Evolutionary conservation across 2,113 vertebrate genomes (phyloP), one percentile per base, ranked within the genome.

Genomic region (Cyanoderma ruficeps): DNA sequence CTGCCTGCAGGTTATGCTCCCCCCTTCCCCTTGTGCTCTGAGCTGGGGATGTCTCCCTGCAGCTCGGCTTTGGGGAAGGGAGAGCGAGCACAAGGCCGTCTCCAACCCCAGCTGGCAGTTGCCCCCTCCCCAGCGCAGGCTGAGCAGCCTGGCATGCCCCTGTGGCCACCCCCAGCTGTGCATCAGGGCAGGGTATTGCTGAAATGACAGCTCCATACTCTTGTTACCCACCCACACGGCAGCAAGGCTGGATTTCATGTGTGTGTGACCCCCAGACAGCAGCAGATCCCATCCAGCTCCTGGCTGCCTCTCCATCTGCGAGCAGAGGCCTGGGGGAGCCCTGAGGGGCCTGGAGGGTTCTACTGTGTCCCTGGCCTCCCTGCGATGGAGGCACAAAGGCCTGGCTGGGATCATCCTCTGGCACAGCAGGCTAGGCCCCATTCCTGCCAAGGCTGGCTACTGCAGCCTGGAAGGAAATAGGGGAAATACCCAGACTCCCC

Each of bases 1-100:
- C 91, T 90, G 83, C 92, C 85, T 64, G 77, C 4, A 50, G 89
- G 89, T 80, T 88, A 70, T 90, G 85, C 95, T 94, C 39, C 79
- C 83, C 84, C 7, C 60, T 89, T 91, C 70, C 83, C 89, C 71
- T 3, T 23, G 56, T 84, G 77, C 85, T 56, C 56, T 23, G 91
- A 92, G 76, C 82, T 1, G 1, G 69, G 75, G 78, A 22, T 20
- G 28, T 56, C 35, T 87, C 68, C 84, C 74, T 10, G 11, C 83
- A 78, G 75, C 75, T 82, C 20, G 0, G 83, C 72, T 94, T 71
- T 12, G 8, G 87, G 90, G 85, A 94, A 92, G 89, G 84, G 89
- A 75, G 72, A 82, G 91, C 0, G 11, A 88, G 91, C 4, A 5
- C 5, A 2, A 82, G 83, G 91, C 77, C 1, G 11, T 84, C 77